Conservation (phyloP, 2,888 invertebrate genomes). For the Sylvicola cinctus region DNA sequence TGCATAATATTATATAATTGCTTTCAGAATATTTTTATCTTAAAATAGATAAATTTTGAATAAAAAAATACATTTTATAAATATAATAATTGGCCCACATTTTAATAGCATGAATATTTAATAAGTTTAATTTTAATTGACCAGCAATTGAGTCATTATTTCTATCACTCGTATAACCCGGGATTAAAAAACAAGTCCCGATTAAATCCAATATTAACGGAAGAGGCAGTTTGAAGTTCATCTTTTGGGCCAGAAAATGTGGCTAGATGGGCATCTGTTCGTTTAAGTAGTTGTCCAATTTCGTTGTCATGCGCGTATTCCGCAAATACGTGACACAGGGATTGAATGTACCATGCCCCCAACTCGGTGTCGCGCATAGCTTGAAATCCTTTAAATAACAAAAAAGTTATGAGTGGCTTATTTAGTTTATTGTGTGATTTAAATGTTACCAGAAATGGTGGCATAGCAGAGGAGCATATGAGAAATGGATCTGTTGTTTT, state of each 20-base stretch:
- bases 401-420: background rate
- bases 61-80: too few relatives aligned
- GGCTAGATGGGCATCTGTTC: background rate
- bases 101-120: too few relatives aligned
- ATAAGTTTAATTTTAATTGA: too few relatives aligned
- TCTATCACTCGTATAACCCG: background rate
- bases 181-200: conserved; percentile 1
- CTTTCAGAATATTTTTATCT: too few relatives aligned
- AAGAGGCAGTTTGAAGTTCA: conserved; percentile 1
- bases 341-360: conserved; percentile 1
- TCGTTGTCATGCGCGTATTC: background rate
- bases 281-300: background rate
- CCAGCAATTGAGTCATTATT: too few relatives aligned
- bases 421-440: too few relatives aligned
- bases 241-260: background rate
- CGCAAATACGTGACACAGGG: background rate
- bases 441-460: too few relatives aligned
- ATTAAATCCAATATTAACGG: conserved; percentile 1
- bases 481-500: too few relatives aligned
- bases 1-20: too few relatives aligned
- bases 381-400: background rate
- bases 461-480: too few relatives aligned
- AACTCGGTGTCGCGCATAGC: background rate
- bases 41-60: too few relatives aligned
- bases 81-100: too few relatives aligned